A percentile compares a stretch with the other conserved stretches of the same genome.
These are phyloP conservation scores for Phyllopteryx taeniolatus DNA, from an alignment of 2,113 vertebrate genomes.

Conservation along the genomic window DNA sequence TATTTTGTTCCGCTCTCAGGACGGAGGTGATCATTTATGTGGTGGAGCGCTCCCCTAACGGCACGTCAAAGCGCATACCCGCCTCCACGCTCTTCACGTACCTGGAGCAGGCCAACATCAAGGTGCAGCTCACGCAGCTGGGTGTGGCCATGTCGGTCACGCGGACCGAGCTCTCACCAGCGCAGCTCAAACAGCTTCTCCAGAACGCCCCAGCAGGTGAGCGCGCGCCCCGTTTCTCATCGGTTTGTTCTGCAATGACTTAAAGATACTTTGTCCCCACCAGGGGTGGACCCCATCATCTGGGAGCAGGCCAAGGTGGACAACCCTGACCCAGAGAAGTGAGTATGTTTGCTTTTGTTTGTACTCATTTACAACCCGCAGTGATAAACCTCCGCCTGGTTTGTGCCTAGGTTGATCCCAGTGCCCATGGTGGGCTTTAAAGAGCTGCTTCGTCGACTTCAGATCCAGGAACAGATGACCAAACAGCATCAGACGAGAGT, in stretches of 20 bases:
- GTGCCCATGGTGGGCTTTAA: constrained; percentile 98
- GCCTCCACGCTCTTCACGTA: constrained; percentile 79
- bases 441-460: constrained; percentile 86
- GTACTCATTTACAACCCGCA: neutral
- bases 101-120: constrained; percentile 87
- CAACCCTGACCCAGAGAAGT: constrained; percentile 97
- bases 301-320: constrained; percentile 99
- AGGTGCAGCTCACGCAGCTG: constrained; percentile 84
- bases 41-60: constrained; percentile 91
- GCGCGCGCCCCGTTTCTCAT: neutral
- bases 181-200: constrained; percentile 91
- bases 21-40: constrained; percentile 93
- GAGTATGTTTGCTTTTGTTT: constrained; percentile 43
- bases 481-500: constrained; percentile 96
- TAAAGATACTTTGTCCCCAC: constrained; percentile 3
- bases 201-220: constrained; percentile 92
- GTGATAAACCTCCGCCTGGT: neutral
- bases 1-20: constrained; percentile 61
- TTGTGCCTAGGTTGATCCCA: constrained; percentile 83
- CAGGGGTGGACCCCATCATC: constrained; percentile 96
- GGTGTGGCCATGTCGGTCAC: constrained; percentile 83
- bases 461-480: constrained; percentile 98
- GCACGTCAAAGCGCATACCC: constrained; percentile 88
- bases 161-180: constrained; percentile 86
- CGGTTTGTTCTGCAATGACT: neutral